Conservation (phyloP, 2,113 vertebrate species). For the Reinhardtius hippoglossoides region DNA sequence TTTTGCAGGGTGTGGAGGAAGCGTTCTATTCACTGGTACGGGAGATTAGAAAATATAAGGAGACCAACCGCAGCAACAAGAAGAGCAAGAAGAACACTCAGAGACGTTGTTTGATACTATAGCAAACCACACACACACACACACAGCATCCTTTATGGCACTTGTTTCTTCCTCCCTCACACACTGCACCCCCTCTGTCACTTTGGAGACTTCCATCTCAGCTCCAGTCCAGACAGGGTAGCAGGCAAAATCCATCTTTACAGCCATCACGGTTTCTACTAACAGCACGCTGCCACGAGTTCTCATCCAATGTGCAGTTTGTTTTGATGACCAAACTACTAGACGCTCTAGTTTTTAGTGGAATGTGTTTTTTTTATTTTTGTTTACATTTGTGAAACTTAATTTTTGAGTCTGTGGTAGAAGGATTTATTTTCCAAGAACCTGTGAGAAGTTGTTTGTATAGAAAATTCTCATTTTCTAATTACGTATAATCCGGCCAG, state of each 20-base stretch:
- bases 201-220: constrained; percentile 8
- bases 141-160: constrained; percentile 33
- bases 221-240: constrained; percentile 5
- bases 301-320: constrained; percentile 24
- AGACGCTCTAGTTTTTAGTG: constrained; percentile 1
- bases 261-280: constrained; percentile 27
- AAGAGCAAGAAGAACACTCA: constrained; percentile 88
- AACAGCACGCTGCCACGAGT: background rate
- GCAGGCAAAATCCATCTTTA: constrained; percentile 13
- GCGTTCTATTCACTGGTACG: constrained; percentile 90
- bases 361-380: background rate
- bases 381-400: background rate
- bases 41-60: constrained; percentile 88
- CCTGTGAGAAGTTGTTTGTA: no score
- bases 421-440: background rate
- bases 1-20: constrained; percentile 86
- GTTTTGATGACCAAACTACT: constrained; percentile 12
- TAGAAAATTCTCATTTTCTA: background rate
- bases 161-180: constrained; percentile 19
- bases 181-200: constrained; percentile 1
- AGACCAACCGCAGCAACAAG: constrained; percentile 88
- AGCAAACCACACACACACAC: constrained; percentile 56
- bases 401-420: background rate
- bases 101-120: constrained; percentile 87
- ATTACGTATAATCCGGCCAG: background rate